phyloP scores from a whole-genome alignment of 2,113 vertebrate species.

The Chloebia gouldiae region DNA sequence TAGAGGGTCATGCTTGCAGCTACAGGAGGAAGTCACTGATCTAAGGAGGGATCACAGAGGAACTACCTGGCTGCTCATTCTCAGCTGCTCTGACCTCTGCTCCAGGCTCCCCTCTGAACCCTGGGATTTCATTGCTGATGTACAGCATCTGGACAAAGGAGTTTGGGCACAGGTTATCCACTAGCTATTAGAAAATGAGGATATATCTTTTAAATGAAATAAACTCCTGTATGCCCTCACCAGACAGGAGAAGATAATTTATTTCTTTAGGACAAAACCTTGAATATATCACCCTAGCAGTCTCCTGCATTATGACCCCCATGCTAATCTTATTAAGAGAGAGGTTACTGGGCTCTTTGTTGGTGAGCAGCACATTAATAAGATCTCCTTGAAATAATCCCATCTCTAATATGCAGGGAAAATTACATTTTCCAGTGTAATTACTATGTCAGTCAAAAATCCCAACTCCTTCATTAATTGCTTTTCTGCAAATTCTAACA shows the following conservation, averaged over 20 bases:
- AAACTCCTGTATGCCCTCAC: neutral
- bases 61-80: neutral
- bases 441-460: slow-evolving; percentile 68
- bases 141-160: neutral
- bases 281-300: slow-evolving; percentile 42
- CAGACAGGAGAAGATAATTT: slow-evolving; percentile 15
- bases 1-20: neutral
- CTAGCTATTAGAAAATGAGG: neutral
- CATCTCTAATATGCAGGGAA: slow-evolving; percentile 65
- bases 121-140: neutral
- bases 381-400: slow-evolving; percentile 72
- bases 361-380: slow-evolving; percentile 65
- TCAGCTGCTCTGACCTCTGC: neutral
- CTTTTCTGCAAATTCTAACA: slow-evolving; percentile 57
- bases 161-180: neutral
- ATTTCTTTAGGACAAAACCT: slow-evolving; percentile 59
- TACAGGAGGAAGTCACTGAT: neutral
- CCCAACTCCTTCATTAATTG: slow-evolving; percentile 58
- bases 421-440: slow-evolving; percentile 72
- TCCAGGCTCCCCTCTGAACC: neutral
- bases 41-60: neutral
- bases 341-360: slow-evolving; percentile 60
- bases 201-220: neutral
- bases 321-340: slow-evolving; percentile 68
- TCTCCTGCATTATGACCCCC: slow-evolving; percentile 43